Percentiles rank a stretch among this genome's conserved stretches.
phyloP scores from a whole-genome alignment of 2,113 vertebrate genomes.

The Myotis davidii region DNA sequence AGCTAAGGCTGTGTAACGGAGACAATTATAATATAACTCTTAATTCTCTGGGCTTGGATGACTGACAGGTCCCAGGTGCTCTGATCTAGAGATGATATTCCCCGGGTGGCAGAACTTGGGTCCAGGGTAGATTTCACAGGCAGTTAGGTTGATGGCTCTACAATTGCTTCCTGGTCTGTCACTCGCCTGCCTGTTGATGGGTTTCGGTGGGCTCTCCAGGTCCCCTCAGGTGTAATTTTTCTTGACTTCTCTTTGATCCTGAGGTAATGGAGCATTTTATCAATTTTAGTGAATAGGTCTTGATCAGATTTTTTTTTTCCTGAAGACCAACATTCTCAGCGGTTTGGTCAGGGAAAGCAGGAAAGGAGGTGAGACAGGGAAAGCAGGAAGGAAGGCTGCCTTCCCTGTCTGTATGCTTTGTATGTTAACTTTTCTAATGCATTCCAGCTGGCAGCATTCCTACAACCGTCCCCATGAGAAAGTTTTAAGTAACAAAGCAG shows the following conservation, averaged over 20 bases:
- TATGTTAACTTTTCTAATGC: constrained; percentile 62
- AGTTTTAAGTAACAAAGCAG: constrained; percentile 1
- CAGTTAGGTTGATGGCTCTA: constrained; percentile 75
- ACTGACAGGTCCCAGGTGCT: constrained; percentile 74
- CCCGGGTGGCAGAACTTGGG: constrained; percentile 54
- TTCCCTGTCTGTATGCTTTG: background rate
- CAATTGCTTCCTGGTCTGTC: constrained; percentile 77
- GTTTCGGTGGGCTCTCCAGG: constrained; percentile 56
- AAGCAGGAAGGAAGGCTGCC: background rate
- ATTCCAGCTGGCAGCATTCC: constrained; percentile 58
- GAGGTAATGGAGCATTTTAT: constrained; percentile 80
- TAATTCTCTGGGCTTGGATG: constrained; percentile 70
- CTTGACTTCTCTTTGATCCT: constrained; percentile 78
- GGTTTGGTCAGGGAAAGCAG: constrained; percentile 30
- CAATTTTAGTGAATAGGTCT: constrained; percentile 73
- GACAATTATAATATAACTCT: constrained; percentile 71
- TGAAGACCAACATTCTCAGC: constrained; percentile 60
- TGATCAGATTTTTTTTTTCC: constrained; percentile 59
- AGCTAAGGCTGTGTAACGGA: constrained; percentile 53
- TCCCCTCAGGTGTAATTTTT: constrained; percentile 73
- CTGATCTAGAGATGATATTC: constrained; percentile 56
- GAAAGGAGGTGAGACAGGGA: constrained; percentile 13
- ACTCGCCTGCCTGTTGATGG: constrained; percentile 66
- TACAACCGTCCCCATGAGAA: background rate
- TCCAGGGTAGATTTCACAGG: constrained; percentile 74